Evolutionary conservation across 1,140 invertebrate genomes (phyloP).

Genomic region (Papilio polytes): DNA sequence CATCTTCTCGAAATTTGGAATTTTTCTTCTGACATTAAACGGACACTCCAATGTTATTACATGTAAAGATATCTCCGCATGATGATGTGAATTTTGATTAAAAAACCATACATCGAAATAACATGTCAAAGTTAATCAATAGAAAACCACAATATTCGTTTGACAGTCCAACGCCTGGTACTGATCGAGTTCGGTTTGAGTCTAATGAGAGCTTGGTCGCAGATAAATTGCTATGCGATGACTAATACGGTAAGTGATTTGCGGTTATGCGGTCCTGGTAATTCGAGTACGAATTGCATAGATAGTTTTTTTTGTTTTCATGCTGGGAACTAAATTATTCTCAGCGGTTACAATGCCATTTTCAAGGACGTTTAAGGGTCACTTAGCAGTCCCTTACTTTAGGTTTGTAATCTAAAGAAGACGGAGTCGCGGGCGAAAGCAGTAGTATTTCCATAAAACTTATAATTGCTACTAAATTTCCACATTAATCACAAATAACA

Average conservation of each 20-base stretch:
- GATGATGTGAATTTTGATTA: too few species aligned
- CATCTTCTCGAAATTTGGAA: too few species aligned
- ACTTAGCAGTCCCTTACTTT: neutral
- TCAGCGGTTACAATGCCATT: slow-evolving; percentile 1
- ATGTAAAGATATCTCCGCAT: too few species aligned
- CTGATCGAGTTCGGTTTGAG: slow-evolving; percentile 1
- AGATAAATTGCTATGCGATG: slow-evolving; percentile 36
- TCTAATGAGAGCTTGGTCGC: slow-evolving; percentile 24
- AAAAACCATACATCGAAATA: neutral
- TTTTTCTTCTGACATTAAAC: too few species aligned
- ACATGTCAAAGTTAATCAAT: neutral
- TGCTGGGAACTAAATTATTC: slow-evolving; percentile 20
- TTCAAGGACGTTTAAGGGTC: neutral
- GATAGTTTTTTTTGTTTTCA: neutral
- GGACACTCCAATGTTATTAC: too few species aligned
- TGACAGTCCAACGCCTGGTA: slow-evolving; percentile 37
- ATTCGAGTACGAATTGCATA: slow-evolving; percentile 26
- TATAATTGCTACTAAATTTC: too few species aligned
- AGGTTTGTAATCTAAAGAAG: too few species aligned
- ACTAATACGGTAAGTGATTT: slow-evolving; percentile 41
- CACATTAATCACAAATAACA: neutral
- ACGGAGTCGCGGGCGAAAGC: too few species aligned
- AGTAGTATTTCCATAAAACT: too few species aligned
- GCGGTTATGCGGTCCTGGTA: slow-evolving; percentile 40
- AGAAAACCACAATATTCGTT: neutral